Percentiles rank a stretch among this genome's conserved stretches.
phyloP scores from a whole-genome alignment of 2,797 vertebrate genomes.

The Mus caroli region DNA sequence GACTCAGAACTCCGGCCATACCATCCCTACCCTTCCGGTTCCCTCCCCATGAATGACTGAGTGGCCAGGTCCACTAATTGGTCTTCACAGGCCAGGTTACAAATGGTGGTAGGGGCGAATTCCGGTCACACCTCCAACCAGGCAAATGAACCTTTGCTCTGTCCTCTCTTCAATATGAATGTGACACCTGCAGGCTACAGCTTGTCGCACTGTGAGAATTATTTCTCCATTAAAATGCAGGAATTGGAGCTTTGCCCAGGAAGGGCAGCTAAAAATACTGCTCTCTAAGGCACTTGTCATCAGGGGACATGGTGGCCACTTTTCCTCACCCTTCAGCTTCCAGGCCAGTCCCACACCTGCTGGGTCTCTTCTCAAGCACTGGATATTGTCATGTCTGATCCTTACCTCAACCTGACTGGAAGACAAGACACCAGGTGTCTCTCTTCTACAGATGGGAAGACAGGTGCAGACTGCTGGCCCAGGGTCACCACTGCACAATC shows the following conservation, averaged over 20 bases:
- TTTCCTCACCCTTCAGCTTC: not conserved
- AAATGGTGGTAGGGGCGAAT: slow-evolving; percentile 42
- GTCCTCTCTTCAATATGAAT: slow-evolving; percentile 74
- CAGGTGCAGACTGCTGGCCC: not conserved
- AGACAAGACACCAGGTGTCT: not conserved
- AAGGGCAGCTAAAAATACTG: slow-evolving; percentile 82
- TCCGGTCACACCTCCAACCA: slow-evolving; percentile 53
- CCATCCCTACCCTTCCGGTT: not conserved
- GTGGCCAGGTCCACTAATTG: slow-evolving; percentile 58
- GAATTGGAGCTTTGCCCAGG: slow-evolving; percentile 67
- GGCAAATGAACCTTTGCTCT: slow-evolving; percentile 71
- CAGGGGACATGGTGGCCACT: not conserved
- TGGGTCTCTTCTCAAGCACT: not conserved
- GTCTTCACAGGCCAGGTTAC: slow-evolving; percentile 62
- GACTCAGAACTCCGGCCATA: not conserved
- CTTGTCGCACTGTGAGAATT: slow-evolving; percentile 72
- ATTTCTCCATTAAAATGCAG: slow-evolving; percentile 81
- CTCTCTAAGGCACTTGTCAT: slow-evolving; percentile 1
- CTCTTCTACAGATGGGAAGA: slow-evolving; percentile 5
- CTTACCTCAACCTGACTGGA: not conserved
- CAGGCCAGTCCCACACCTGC: not conserved
- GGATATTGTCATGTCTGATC: fast-evolving
- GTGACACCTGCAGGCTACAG: slow-evolving; percentile 76
- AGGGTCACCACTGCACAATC: not conserved
- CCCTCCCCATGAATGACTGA: not conserved